Evolutionary conservation across 2,797 vertebrate genomes (phyloP), one percentile per base, ranked within the genome.

Genomic region (Aselliscus stoliczkanus): DNA sequence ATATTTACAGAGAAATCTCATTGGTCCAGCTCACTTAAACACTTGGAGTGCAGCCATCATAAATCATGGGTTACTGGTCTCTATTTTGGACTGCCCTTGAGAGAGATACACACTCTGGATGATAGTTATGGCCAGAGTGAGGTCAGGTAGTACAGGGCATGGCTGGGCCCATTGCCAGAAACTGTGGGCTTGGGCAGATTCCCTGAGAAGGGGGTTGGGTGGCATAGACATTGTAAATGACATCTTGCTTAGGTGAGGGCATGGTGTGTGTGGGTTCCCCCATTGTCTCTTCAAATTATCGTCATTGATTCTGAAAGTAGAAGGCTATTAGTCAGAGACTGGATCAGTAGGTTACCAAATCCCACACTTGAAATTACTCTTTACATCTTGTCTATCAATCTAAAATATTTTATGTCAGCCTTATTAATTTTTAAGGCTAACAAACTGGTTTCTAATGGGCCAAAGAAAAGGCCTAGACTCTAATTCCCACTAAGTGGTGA

Each of bases 381-480:
- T 79, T 88, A 58, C 56, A 81, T 87, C 73, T 65, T 93, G 21
- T 39, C 70, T 82, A 80, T 70, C 31, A 65, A 31, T 44, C 34
- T 88, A 88, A 90, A 50, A n/a, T 73, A 73, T 37, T 88, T 92
- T 70, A 69, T 90, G 25, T 79, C 76, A 72, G 13, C 52, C 14
- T 87, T 77, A 72, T 50, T 72, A n/a, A 87, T 93, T 80, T 89
- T 80, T 42, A 70, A 91, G 31, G 44, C 29, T 90, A 83, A 87
- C 20, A 88, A 75, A 94, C 12, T 76, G 5, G 23, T 77, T 93
- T 94, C 27, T 76, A 79, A 44, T 34, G n/a, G 58, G 27, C 20
- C 25, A 2, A 29, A 88, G n/a, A 91, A 31, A 17, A 5, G 27
- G 6, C 8, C 15, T 56, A 70, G 47, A 75, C 25, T 21, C 27